A percentile compares a stretch with the other conserved stretches of the same genome.
Evolutionary conservation across 2,113 vertebrate species (phyloP).

Genomic region (Crotalus tigris): DNA sequence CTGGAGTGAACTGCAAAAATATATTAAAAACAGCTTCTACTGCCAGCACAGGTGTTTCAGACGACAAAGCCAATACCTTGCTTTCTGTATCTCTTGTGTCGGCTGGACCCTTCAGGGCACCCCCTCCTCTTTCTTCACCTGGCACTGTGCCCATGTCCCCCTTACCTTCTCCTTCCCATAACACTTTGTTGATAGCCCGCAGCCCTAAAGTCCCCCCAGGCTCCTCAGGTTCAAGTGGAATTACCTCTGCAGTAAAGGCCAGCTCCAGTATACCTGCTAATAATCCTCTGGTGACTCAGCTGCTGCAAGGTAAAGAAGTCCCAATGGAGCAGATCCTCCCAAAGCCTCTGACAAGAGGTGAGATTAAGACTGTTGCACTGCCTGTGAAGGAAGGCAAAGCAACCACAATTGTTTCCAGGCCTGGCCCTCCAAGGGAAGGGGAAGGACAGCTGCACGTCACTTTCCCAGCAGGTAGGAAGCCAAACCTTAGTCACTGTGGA

Average conservation of each 20-base stretch:
- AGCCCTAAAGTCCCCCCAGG: conserved; percentile 60
- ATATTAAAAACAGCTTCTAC: neutral
- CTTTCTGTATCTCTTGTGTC: conserved; percentile 4
- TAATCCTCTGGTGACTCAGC: conserved; percentile 91
- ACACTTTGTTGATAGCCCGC: conserved; percentile 8
- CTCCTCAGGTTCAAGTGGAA: conserved; percentile 20
- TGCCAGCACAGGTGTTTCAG: neutral
- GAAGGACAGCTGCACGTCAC: neutral
- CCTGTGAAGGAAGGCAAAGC: conserved; percentile 64
- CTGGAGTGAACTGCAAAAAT: neutral
- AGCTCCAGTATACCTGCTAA: conserved; percentile 88
- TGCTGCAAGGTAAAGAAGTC: conserved; percentile 91
- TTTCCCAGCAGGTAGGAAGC: conserved; percentile 40
- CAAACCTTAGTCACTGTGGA: conserved; percentile 58
- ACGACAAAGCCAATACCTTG: conserved; percentile 14
- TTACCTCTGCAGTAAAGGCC: conserved; percentile 57
- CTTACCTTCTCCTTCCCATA: neutral
- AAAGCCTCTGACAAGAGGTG: conserved; percentile 79
- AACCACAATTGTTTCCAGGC: neutral
- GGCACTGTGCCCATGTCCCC: neutral
- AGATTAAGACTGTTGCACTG: conserved; percentile 61
- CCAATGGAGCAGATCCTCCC: conserved; percentile 92
- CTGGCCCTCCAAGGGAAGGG: neutral
- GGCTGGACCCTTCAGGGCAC: conserved; percentile 32
- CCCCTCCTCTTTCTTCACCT: conserved; percentile 35